These are phyloP conservation scores for Danaus plexippus DNA, from an alignment of 1,140 invertebrate species.

Conservation along the genomic window DNA sequence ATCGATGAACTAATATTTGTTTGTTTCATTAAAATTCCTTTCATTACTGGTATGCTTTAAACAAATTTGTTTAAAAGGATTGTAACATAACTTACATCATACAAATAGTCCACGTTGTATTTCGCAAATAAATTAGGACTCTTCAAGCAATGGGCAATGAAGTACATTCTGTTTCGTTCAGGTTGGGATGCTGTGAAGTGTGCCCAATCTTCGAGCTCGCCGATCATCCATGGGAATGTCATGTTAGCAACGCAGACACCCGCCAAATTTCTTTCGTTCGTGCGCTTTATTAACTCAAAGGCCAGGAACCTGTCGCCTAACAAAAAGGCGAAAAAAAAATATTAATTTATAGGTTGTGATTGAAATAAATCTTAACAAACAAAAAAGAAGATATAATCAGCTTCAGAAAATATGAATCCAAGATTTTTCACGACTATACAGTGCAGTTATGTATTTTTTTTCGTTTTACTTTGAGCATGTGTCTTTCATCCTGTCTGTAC, in stretches of 20 bases:
- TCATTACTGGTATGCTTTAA: too few species aligned
- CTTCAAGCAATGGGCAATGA: slow-evolving; percentile 45
- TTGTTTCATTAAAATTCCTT: too few species aligned
- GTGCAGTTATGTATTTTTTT: too few species aligned
- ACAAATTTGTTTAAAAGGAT: too few species aligned
- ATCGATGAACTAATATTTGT: too few species aligned
- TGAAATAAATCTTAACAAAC: neutral
- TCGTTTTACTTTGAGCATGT: too few species aligned
- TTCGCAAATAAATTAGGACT: slow-evolving; percentile 45
- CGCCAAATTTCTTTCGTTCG: slow-evolving; percentile 37
- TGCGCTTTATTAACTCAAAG: slow-evolving; percentile 35
- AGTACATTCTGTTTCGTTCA: slow-evolving; percentile 48
- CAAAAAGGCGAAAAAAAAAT: neutral
- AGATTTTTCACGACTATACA: too few species aligned
- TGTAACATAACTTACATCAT: slow-evolving; percentile 33
- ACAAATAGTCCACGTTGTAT: slow-evolving; percentile 45
- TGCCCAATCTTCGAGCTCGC: slow-evolving; percentile 53
- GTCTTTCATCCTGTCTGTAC: too few species aligned
- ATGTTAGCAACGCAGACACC: slow-evolving; percentile 43
- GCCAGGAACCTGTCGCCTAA: slow-evolving; percentile 54
- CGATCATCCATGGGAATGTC: slow-evolving; percentile 42
- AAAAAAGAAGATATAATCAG: too few species aligned
- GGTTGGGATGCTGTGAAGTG: slow-evolving; percentile 37
- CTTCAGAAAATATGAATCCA: too few species aligned
- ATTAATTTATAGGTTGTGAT: neutral